These are phyloP conservation scores for Pristionchus exspectatus DNA, from an alignment of 2,888 invertebrate species.

Conservation along the genomic window DNA sequence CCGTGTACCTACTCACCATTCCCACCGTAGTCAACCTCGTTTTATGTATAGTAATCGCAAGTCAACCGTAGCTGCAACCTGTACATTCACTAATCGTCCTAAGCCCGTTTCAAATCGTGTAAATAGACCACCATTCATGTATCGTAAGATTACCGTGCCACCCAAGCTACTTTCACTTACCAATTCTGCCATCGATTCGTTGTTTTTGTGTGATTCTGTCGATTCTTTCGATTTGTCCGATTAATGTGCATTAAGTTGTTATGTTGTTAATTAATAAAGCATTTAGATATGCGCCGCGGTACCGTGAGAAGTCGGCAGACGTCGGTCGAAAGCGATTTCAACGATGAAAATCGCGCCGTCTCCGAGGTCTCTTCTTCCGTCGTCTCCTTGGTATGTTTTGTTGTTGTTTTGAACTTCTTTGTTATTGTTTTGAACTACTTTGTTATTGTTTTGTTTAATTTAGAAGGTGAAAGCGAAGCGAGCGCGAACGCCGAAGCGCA, in stretches of 20 bases:
- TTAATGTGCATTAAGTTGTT: background rate
- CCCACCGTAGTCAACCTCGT: background rate
- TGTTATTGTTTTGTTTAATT: background rate
- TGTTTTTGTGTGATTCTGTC: background rate
- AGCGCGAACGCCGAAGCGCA: slow-evolving; percentile 11
- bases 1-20: background rate
- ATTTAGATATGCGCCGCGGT: slow-evolving; percentile 35
- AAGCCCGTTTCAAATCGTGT: slow-evolving; percentile 30
- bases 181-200: background rate
- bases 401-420: background rate
- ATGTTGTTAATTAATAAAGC: slow-evolving; percentile 16
- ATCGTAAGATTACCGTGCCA: background rate
- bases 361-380: background rate
- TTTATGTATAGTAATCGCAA: background rate
- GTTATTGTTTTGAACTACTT: background rate
- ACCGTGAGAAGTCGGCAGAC: slow-evolving; percentile 28
- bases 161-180: slow-evolving; percentile 5
- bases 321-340: slow-evolving; percentile 1
- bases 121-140: slow-evolving; percentile 24
- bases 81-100: background rate
- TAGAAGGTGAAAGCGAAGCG: background rate
- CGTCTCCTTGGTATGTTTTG: background rate
- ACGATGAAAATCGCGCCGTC: background rate
- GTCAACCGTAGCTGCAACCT: background rate
- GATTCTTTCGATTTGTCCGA: background rate